Base-by-base conservation (phyloP, 1,140 invertebrate genomes). In the Bactericera cockerelli region DNA sequence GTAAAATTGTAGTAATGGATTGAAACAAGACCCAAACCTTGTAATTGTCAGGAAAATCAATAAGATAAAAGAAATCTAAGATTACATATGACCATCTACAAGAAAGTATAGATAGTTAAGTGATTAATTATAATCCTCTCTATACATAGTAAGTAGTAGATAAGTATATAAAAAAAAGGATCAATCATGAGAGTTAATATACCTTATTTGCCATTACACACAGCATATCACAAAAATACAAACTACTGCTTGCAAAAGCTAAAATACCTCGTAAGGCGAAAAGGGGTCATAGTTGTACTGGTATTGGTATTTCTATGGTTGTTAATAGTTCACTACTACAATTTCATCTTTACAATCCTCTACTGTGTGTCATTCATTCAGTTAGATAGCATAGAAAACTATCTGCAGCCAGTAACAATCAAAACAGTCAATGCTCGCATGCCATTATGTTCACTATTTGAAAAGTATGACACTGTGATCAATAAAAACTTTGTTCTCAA, bases 181-280 rank as follows among this genome's bases (percentile, higher is more conserved):
- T n/a, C n/a, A n/a, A n/a, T n/a, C n/a, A 49, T 49, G 42, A 49
- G 42, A 49, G 42, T 49, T 8, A 49, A 49, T 49, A 49, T 49
- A 49, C n/a, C 42, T 6, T 49, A 49, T 49, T 16, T 49, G 8
- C 42, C 42, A 19, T 22, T 49, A 49, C 42, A 49, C 22, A 6
- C 42, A 49, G 22, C 4, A 3, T 49, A 49, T 22, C 42, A 49
- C 4, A 49, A n/a, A 16, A 49, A 49, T 6, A 49, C n/a, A 49
- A 10, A 22, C n/a, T 49, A 49, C 19, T 49, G 42, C 42, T 49
- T 49, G 8, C n/a, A 49, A 6, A 49, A 49, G n/a, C 42, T 49
- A 6, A 49, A n/a, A 49, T 49, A 49, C 19, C 42, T 49, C 8
- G 42, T 22, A 3, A 49, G 42, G 19, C n/a, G 42, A 16, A 49